These are phyloP conservation scores for Canis aureus DNA, from an alignment of 2,113 vertebrate species.

Conservation along the genomic window DNA sequence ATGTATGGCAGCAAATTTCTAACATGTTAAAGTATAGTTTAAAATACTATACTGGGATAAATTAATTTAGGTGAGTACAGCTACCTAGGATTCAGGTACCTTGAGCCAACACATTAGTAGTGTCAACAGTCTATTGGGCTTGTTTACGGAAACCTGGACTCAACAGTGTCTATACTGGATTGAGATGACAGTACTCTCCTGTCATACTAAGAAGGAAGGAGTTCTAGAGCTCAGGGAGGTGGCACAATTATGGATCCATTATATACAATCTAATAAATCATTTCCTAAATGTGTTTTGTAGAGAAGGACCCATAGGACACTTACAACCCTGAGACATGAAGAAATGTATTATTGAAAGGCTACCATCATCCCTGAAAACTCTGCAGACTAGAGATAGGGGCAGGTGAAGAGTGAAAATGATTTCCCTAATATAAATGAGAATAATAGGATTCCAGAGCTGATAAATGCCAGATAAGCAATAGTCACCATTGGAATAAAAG, in stretches of 20 bases:
- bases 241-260: neutral
- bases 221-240: neutral
- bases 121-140: neutral
- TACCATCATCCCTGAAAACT: neutral
- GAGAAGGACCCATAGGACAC: neutral
- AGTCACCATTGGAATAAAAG: neutral
- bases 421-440: neutral
- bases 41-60: slow-evolving; percentile 12
- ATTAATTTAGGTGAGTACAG: neutral
- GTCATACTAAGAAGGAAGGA: neutral
- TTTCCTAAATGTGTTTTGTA: neutral
- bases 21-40: neutral
- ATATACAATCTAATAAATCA: neutral
- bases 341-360: neutral
- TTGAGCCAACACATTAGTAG: neutral
- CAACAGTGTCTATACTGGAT: neutral
- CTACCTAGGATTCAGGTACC: neutral
- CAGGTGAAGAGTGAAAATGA: neutral
- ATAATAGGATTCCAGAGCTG: neutral
- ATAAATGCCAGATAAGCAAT: neutral
- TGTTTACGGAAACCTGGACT: neutral
- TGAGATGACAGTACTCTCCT: neutral
- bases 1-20: neutral
- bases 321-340: neutral
- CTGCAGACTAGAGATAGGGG: neutral